Conservation (phyloP, 2,797 vertebrate genomes). For the Sebastes iracundus region DNA sequence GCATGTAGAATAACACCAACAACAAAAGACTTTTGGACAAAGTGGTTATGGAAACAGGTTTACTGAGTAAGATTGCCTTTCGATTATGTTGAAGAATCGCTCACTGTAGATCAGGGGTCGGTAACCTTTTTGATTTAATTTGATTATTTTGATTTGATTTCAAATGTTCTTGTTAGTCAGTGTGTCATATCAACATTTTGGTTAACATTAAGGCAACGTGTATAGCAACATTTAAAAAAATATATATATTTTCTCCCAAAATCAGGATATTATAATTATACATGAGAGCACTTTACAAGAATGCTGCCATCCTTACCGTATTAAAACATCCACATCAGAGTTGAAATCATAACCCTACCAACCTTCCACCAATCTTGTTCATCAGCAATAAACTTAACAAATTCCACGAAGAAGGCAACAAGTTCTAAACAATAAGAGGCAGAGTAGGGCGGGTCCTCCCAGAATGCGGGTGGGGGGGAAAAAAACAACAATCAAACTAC, state of each 20-base stretch:
- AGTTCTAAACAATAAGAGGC: background rate
- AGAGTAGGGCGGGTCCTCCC: background rate
- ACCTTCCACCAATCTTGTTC: background rate
- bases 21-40: background rate
- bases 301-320: background rate
- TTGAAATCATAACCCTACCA: background rate
- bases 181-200: fast-evolving
- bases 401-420: background rate
- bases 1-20: background rate
- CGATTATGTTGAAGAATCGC: background rate
- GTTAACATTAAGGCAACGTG: background rate
- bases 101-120: background rate
- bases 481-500: background rate
- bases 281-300: background rate
- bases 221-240: background rate
- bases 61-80: background rate
- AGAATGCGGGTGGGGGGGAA: background rate
- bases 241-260: background rate
- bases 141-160: no score
- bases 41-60: background rate
- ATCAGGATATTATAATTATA: background rate
- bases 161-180: background rate
- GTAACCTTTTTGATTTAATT: background rate
- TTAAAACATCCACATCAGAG: background rate
- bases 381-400: background rate